Base-by-base conservation (phyloP, 2,888 invertebrate species). In the Subacronicta megacephala region DNA sequence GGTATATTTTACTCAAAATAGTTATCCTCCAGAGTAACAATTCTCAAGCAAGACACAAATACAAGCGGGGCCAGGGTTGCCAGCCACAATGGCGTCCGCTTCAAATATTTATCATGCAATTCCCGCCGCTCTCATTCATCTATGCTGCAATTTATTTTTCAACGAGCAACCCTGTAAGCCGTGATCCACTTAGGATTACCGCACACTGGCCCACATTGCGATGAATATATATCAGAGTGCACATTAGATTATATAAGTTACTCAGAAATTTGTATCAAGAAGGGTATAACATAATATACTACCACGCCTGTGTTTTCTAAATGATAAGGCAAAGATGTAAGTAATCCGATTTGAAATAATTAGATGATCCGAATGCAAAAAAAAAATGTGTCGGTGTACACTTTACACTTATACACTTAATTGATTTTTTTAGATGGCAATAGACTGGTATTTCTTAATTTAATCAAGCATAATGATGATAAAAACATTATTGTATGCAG, bases 51-150 rank as follows among this genome's bases (percentile, higher is more conserved):
- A 64, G 56, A 56, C 46, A 55, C 58, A 68, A 73, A 73, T 65
- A 64, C 56, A 52, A 51, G 54, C 50, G 43, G 36, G 57, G 54
- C 59, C 45, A 62, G 62, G 62, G 64, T 51, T 57, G 57, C 50
- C 65, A 71, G 75, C 68, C 78, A 79, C 71, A 75, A 68, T 65
- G 74, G 69, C 59, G 70, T 67, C 46, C 75, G 68, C 73, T 78
- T 88, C 73, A 84, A 88, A 85, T 86, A 87, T 88, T 85, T 84
- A 87, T 80, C 80, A 80, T 79, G 79, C 85, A 84, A 87, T 86
- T 81, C 85, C 82, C 83, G 66, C 62, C 69, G 77, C 82, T 74
- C 83, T 80, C 85, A 81, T 89, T 85, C 84, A 85, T 85, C 85
- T 83, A 82, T 81, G 77, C 76, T 77, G 78, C 81, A 78, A 86